Percentiles rank a stretch among this genome's conserved stretches.
Evolutionary conservation across 2,888 invertebrate genomes (phyloP).

Genomic region (Belgica antarctica): DNA sequence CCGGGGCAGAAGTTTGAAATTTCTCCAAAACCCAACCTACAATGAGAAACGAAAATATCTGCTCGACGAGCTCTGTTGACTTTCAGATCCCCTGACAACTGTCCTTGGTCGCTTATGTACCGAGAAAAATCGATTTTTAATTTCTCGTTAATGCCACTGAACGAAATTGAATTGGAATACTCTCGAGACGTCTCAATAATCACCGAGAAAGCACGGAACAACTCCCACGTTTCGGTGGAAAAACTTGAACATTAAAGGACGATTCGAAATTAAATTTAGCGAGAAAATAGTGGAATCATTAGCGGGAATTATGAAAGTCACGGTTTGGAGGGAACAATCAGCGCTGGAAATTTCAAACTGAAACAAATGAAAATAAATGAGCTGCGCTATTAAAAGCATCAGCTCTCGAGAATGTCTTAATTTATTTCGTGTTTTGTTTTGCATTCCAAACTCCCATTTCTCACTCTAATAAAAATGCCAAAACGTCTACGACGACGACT

Average conservation of each 20-base stretch:
- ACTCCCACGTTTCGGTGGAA: not conserved
- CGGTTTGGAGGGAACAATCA: not conserved
- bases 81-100: too few species aligned
- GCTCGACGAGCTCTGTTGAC: too few species aligned
- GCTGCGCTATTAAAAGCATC: not conserved
- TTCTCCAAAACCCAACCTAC: too few species aligned
- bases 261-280: not conserved
- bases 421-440: conserved; percentile 14
- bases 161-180: not conserved
- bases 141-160: conserved; percentile 12
- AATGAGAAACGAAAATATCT: too few species aligned
- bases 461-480: not conserved
- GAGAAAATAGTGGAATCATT: not conserved
- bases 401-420: conserved; percentile 1
- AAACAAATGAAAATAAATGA: conserved; percentile 6
- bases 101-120: too few species aligned
- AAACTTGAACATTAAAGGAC: not conserved
- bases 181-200: not conserved
- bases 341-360: not conserved
- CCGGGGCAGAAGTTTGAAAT: too few species aligned
- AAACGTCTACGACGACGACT: not conserved
- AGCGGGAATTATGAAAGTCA: not conserved
- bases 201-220: not conserved
- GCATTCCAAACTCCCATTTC: not conserved
- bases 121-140: conserved; percentile 25